phyloP scores from a whole-genome alignment of 2,888 invertebrate genomes.

The Apodemia hepburni region DNA sequence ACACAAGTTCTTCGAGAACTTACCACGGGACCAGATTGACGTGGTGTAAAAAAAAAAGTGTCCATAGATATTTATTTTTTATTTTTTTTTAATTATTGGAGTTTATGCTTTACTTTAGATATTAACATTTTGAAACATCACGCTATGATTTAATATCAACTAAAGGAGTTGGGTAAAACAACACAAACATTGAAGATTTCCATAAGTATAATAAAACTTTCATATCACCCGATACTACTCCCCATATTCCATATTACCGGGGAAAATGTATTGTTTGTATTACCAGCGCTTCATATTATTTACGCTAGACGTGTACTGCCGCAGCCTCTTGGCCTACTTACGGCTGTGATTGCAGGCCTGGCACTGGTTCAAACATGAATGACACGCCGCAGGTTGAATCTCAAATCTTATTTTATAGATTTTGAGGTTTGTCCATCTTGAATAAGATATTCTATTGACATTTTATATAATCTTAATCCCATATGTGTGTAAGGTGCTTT shows the following conservation, averaged over 20 bases:
- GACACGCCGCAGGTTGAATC: conserved; percentile 36
- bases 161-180: background rate
- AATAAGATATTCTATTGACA: too few relatives aligned
- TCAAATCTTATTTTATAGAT: conserved; percentile 37
- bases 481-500: too few relatives aligned
- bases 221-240: background rate
- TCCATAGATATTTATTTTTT: too few relatives aligned
- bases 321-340: conserved; percentile 75
- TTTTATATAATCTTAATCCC: conserved; percentile 11
- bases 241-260: background rate
- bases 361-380: conserved; percentile 56
- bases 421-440: conserved; percentile 13
- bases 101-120: too few relatives aligned
- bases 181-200: background rate
- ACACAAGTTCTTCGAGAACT: too few relatives aligned
- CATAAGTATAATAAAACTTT: conserved; percentile 8
- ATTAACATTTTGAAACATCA: too few relatives aligned
- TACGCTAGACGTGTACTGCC: conserved; percentile 31
- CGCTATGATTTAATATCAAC: too few relatives aligned
- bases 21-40: too few relatives aligned
- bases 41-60: too few relatives aligned
- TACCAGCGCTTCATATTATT: conserved; percentile 12
- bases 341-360: conserved; percentile 63
- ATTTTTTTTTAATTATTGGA: too few relatives aligned
- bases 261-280: conserved; percentile 6